phyloP scores from a whole-genome alignment of 2,113 vertebrate genomes.

The Hypocryptadius cinnamomeus region DNA sequence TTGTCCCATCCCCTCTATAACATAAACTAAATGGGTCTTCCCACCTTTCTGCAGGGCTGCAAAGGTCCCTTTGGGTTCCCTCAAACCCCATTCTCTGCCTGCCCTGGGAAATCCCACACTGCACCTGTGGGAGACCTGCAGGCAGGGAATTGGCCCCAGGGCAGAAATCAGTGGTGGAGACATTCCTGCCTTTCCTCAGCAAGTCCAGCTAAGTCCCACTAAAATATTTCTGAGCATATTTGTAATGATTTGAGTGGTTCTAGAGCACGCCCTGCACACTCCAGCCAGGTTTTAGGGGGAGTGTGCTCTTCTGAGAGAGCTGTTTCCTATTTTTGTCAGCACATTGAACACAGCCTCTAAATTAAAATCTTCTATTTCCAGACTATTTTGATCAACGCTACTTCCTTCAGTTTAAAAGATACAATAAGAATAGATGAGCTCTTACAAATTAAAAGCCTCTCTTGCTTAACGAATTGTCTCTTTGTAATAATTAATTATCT shows the following conservation, averaged over 20 bases:
- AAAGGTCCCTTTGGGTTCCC: not conserved
- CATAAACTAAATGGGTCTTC: not conserved
- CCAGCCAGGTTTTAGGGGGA: not conserved
- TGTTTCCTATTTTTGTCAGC: slow-evolving; percentile 38
- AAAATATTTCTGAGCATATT: not conserved
- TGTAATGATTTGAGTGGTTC: not conserved
- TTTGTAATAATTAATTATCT: slow-evolving; percentile 55
- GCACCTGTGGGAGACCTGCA: accelerated
- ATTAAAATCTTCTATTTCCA: slow-evolving; percentile 53
- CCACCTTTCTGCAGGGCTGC: not conserved
- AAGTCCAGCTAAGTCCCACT: not conserved
- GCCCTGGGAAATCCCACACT: accelerated
- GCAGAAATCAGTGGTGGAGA: not conserved
- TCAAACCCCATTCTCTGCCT: not conserved
- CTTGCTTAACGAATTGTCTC: slow-evolving; percentile 49
- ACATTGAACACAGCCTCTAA: slow-evolving; percentile 38
- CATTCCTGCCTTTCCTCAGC: not conserved
- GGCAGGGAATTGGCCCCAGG: not conserved
- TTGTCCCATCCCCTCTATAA: not conserved
- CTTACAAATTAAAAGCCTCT: slow-evolving; percentile 60
- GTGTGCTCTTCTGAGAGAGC: not conserved
- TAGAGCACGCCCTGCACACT: not conserved
- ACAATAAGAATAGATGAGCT: slow-evolving; percentile 49
- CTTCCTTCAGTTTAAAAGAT: slow-evolving; percentile 52
- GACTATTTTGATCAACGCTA: slow-evolving; percentile 23